Percentiles rank a stretch among this genome's conserved stretches.
phyloP scores from a whole-genome alignment of 2,888 invertebrate species.

The Steinernema scapterisci region DNA sequence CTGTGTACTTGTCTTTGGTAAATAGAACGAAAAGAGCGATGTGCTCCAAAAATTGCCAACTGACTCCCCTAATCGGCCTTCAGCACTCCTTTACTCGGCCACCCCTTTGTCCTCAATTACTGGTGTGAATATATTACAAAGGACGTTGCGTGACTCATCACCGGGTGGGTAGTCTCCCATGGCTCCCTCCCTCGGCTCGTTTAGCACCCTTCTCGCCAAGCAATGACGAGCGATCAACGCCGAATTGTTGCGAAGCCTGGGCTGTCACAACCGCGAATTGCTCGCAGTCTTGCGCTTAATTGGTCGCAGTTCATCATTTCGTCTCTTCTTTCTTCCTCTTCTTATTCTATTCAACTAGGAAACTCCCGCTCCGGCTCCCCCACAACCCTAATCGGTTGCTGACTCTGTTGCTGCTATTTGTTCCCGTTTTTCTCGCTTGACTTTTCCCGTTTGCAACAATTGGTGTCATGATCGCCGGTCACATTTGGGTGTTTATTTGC shows the following conservation, averaged over 20 bases:
- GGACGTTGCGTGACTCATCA: constrained; percentile 16
- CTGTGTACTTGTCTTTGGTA: background rate
- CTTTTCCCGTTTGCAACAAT: constrained; percentile 16
- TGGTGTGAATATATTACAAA: constrained; percentile 3
- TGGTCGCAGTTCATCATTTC: constrained; percentile 30
- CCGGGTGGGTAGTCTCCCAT: background rate
- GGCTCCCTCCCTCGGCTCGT: no score
- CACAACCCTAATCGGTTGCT: no score
- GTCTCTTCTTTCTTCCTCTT: background rate
- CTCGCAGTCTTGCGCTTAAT: constrained; percentile 26
- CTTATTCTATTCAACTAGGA: no score
- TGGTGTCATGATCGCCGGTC: no score
- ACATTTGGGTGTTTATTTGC: background rate
- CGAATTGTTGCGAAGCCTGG: constrained; percentile 19
- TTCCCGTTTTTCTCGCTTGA: constrained; percentile 14
- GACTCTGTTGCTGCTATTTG: background rate
- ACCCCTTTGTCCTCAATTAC: no score
- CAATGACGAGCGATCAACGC: background rate
- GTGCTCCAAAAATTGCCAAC: no score
- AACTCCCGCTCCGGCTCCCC: no score
- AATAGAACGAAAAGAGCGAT: background rate
- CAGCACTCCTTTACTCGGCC: no score
- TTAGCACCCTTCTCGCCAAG: background rate
- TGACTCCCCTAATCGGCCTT: background rate
- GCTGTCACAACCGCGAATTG: background rate